Evolutionary conservation across 2,797 vertebrate genomes (phyloP), one percentile per base, ranked within the genome.

Genomic region (Coregonus ussuriensis): DNA sequence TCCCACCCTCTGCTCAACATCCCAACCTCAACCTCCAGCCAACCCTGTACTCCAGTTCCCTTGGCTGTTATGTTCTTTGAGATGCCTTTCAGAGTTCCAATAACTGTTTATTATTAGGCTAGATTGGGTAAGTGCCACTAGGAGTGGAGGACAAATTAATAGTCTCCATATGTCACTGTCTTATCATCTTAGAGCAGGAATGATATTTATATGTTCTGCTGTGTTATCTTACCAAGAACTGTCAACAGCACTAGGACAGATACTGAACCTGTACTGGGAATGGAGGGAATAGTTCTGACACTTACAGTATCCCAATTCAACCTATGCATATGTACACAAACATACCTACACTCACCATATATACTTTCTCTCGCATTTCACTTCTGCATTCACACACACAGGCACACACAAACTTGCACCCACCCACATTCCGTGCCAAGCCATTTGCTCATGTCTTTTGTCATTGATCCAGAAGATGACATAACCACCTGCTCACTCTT

Each of bases 401-500:
- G 18, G 37, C 15, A 72, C 11, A 25, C 21, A 35, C 52, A 72
- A 66, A 41, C 14, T 52, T 63, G 56, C 62, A 66, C 35, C 53
- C 78, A 37, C 9, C 71, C 76, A 63, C 65, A 65, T 1, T 15
- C 41, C 52, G 2, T 56, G 65, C 77, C 72, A 83, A 81, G 74
- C 77, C 52, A 29, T 83, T 82, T 76, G 72, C 81, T 87, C 86
- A 84, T 89, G 76, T 13, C 72, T 79, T 54, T 29, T 70, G 74
- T 85, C 73, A 65, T 41, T 2, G 29, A 83, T 85, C 79, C 79
- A 89, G 77, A 79, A 68, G 59, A 89, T 89, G 88, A 87, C 86
- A 86, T 77, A 83, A 89, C 89, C 84, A 82, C 80, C 82, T 88
- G 87, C 77, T 86, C 77, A 47, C 29, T 77, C 74, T 56, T 75